phyloP scores from a whole-genome alignment of 2,888 invertebrate genomes.

The Dasysyrphus tricinctus region DNA sequence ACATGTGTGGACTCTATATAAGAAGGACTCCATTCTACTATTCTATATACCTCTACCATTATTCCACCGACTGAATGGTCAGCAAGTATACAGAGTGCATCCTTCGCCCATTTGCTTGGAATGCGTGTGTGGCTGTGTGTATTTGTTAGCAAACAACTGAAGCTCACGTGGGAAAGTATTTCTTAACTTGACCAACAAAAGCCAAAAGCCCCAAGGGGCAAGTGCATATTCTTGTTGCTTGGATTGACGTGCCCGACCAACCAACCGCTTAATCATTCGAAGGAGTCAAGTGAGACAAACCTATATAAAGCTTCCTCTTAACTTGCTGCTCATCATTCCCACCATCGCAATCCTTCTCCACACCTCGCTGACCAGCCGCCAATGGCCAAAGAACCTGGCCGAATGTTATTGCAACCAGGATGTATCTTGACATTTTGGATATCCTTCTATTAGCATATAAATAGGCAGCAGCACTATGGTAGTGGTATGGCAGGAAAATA shows the following conservation, averaged over 20 bases:
- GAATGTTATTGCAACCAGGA: constrained; percentile 60
- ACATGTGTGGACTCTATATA: constrained; percentile 42
- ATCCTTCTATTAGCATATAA: constrained; percentile 74
- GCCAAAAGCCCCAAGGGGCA: constrained; percentile 65
- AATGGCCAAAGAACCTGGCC: constrained; percentile 1
- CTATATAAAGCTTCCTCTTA: neutral
- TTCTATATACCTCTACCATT: neutral
- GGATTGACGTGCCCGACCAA: constrained; percentile 43
- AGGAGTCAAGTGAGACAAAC: constrained; percentile 8
- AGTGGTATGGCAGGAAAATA: constrained; percentile 61
- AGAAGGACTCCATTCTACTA: neutral
- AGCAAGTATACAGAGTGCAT: neutral
- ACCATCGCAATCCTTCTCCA: neutral
- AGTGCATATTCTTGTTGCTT: constrained; percentile 55
- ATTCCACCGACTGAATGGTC: neutral
- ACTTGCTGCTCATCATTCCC: neutral
- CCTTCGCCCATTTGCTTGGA: constrained; percentile 13
- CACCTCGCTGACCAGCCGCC: neutral
- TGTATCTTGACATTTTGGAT: constrained; percentile 68
- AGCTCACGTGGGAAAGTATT: constrained; percentile 62
- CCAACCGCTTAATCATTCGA: constrained; percentile 61
- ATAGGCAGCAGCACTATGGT: constrained; percentile 56
- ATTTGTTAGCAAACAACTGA: constrained; percentile 32
- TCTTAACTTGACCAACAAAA: constrained; percentile 70
- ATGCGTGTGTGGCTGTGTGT: neutral